A percentile compares a stretch with the other conserved stretches of the same genome.
Evolutionary conservation across 2,888 invertebrate species (phyloP).

Genomic region (Diachrysia chrysitis): DNA sequence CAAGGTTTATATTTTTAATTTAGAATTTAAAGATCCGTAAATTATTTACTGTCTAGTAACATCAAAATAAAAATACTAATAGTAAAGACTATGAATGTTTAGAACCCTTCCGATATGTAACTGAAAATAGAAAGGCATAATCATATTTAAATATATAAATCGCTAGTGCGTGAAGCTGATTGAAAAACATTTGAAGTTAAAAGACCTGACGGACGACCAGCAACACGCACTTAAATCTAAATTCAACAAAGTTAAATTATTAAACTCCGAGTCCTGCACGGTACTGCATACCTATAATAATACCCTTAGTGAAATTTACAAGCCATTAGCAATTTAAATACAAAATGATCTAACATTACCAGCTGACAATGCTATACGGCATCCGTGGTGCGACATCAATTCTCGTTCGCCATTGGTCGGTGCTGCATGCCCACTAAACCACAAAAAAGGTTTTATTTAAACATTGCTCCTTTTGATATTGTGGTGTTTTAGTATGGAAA

Average conservation of each 20-base stretch:
- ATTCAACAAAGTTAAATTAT: constrained; percentile 9
- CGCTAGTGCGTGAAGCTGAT: not conserved
- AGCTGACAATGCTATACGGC: constrained; percentile 57
- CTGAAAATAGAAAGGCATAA: not conserved
- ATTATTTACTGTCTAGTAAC: too few species aligned
- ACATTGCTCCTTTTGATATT: not conserved
- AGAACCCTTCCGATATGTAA: too few species aligned
- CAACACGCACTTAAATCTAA: constrained; percentile 16
- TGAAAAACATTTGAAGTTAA: not conserved
- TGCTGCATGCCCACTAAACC: constrained; percentile 14
- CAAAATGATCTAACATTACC: constrained; percentile 59
- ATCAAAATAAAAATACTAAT: too few species aligned
- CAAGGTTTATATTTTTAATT: too few species aligned
- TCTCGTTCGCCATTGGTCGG: constrained; percentile 15
- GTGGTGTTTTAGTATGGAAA: not conserved
- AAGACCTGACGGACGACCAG: not conserved
- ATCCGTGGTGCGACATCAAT: constrained; percentile 33
- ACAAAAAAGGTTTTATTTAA: constrained; percentile 14
- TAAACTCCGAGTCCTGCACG: constrained; percentile 6
- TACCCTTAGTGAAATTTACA: constrained; percentile 43
- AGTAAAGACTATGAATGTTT: too few species aligned
- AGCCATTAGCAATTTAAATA: constrained; percentile 62
- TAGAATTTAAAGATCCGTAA: too few species aligned
- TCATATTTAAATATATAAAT: not conserved
- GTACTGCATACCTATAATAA: constrained; percentile 23